These are phyloP conservation scores for Tetramorium parvispinum DNA, from an alignment of 1,140 invertebrate species.

Conservation along the genomic window DNA sequence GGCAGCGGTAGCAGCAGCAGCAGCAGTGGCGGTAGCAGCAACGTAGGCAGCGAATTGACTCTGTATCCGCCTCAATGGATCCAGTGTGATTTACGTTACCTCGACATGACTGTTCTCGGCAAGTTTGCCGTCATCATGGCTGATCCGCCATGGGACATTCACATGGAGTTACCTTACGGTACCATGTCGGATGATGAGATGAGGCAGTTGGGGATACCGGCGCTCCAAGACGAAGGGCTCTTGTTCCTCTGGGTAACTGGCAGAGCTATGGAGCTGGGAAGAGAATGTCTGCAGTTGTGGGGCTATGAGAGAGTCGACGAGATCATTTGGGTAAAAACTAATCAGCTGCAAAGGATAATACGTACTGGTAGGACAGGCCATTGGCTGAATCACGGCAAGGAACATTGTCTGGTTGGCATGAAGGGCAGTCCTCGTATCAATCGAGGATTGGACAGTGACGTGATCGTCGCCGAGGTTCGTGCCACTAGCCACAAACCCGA, in stretches of 20 bases:
- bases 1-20: conserved; percentile 66
- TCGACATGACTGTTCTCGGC: conserved; percentile 98
- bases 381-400: conserved; percentile 99
- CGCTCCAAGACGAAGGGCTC: conserved; percentile 97
- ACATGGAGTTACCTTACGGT: conserved; percentile 99
- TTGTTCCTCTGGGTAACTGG: conserved; percentile 99
- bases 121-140: conserved; percentile 98
- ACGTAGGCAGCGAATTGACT: conserved; percentile 84
- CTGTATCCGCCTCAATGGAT: conserved; percentile 98
- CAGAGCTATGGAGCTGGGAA: conserved; percentile 98
- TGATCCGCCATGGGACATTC: conserved; percentile 99
- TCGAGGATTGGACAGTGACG: conserved; percentile 97
- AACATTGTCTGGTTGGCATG: conserved; percentile 98
- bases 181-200: conserved; percentile 99
- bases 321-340: conserved; percentile 99
- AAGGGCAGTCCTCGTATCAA: conserved; percentile 98
- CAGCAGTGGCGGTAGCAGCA: conserved; percentile 32
- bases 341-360: conserved; percentile 98
- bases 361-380: conserved; percentile 98
- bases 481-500: conserved; percentile 99
- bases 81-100: conserved; percentile 97
- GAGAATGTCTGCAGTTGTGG: conserved; percentile 96
- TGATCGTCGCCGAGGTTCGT: conserved; percentile 98
- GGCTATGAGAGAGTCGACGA: conserved; percentile 98
- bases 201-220: conserved; percentile 93